phyloP scores from a whole-genome alignment of 2,888 invertebrate genomes.

The Xylota segnis region DNA sequence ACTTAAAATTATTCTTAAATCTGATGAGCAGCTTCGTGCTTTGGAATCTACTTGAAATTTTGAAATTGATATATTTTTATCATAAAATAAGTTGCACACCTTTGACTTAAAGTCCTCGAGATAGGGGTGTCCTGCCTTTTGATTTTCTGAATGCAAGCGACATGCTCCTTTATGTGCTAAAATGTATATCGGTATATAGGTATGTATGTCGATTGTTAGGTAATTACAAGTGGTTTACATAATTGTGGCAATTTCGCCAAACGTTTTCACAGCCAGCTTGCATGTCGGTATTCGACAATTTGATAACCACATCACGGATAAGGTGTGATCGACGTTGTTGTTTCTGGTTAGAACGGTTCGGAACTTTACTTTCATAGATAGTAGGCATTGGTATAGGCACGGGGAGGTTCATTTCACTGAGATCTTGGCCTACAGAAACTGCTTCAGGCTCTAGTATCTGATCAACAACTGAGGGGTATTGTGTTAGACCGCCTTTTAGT shows the following conservation, averaged over 20 bases:
- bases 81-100: constrained; percentile 5
- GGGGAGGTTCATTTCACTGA: not conserved
- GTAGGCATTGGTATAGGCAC: not conserved
- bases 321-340: not conserved
- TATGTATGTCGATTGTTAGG: not conserved
- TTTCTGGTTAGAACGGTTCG: not conserved
- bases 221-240: constrained; percentile 7
- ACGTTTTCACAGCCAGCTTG: not conserved
- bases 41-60: constrained; percentile 47
- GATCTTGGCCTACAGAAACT: not conserved
- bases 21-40: constrained; percentile 34
- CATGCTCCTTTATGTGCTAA: constrained; percentile 16
- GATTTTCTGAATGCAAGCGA: not conserved
- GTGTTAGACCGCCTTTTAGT: not conserved
- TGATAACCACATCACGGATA: constrained; percentile 7
- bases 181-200: not conserved
- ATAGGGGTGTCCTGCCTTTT: not conserved
- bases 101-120: not conserved
- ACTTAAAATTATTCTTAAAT: constrained; percentile 47
- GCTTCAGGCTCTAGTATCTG: not conserved
- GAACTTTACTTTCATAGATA: not conserved
- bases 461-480: not conserved
- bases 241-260: constrained; percentile 22
- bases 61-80: not conserved
- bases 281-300: constrained; percentile 11